Percentiles rank a stretch among this genome's conserved stretches.
Evolutionary conservation across 2,888 invertebrate species (phyloP).

Genomic region (Pyrrhosoma nymphula): DNA sequence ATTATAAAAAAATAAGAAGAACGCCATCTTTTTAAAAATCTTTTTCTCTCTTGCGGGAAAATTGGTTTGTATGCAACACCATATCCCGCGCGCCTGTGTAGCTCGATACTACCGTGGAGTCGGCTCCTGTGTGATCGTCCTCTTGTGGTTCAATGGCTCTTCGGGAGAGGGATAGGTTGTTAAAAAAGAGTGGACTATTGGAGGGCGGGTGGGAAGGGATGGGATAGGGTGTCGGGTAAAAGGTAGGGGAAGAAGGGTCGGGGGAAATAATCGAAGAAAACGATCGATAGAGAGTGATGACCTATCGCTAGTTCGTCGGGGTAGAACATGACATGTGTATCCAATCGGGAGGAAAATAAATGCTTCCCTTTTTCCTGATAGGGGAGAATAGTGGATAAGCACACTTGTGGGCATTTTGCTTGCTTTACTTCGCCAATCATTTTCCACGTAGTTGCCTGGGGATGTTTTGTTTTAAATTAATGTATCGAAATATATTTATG

Average conservation of each 20-base stretch:
- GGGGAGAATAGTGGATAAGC: neutral
- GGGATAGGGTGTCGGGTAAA: neutral
- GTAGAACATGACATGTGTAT: neutral
- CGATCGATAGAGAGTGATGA: too few species aligned
- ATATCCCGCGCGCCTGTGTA: too few species aligned
- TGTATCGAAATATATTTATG: neutral
- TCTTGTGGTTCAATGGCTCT: too few species aligned
- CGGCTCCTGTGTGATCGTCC: too few species aligned
- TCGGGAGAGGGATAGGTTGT: too few species aligned
- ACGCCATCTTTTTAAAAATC: too few species aligned
- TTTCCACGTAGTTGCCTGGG: neutral
- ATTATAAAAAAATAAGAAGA: too few species aligned
- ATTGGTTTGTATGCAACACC: too few species aligned
- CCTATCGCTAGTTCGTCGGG: constrained; percentile 12
- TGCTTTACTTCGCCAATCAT: neutral
- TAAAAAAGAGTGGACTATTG: neutral
- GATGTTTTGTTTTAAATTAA: neutral
- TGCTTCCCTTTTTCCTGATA: neutral
- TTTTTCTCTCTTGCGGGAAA: too few species aligned
- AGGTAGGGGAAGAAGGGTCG: neutral
- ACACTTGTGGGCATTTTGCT: neutral
- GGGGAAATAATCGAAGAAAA: neutral
- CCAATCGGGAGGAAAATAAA: neutral
- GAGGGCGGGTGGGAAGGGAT: neutral
- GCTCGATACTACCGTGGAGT: too few species aligned